Evolutionary conservation across 2,113 vertebrate species (phyloP), one percentile per base, ranked within the genome.

Genomic region (Anser brachyrhynchus): DNA sequence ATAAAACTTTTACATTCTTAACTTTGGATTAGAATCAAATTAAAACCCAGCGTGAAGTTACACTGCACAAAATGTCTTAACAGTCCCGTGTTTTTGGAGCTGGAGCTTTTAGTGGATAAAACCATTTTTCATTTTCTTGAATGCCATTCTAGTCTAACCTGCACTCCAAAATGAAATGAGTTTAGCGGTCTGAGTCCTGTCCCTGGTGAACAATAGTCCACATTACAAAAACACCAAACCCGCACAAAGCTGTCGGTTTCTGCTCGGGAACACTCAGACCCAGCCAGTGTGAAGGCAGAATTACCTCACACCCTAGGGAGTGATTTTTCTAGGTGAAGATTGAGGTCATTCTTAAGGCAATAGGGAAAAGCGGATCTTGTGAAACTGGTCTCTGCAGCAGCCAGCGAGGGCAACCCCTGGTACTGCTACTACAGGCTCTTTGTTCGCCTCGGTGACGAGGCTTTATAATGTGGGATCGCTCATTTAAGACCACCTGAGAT

Each of bases 341-440:
- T 73, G 77, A 89, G 83, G 62, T 95, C 77, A 64, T 84, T 95
- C 64, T 37, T 75, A 62, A 87, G 70, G 77, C 89, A 93, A 19
- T 44, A 91, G 94, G 81, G 94, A 93, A 96, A 92, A 86, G 17
- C 55, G 58, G 76, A 80, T 86, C 85, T 85, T 91, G 84, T 94
- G 73, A 85, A 51, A 94, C 43, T 76, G 86, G 76, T 39, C 73
- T 80, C 35, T 58, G 26, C 58, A 66, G 52, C 59, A 64, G 58
- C 55, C 67, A 88, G 64, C 37, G 61, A 75, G 44, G 78, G n/a
- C 58, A 10, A 85, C 54, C 87, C 58, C 75, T 51, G 17, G 35
- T 35, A 13, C 49, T 84, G 67, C 76, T 86, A 39, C 74, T 1
- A 0, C 31, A 52, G 57, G 15, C 28, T 87, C 52, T 10, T 44